Evolutionary conservation across 1,140 invertebrate species (phyloP), one percentile per base, ranked within the genome.

Genomic region (Heliconius himera): DNA sequence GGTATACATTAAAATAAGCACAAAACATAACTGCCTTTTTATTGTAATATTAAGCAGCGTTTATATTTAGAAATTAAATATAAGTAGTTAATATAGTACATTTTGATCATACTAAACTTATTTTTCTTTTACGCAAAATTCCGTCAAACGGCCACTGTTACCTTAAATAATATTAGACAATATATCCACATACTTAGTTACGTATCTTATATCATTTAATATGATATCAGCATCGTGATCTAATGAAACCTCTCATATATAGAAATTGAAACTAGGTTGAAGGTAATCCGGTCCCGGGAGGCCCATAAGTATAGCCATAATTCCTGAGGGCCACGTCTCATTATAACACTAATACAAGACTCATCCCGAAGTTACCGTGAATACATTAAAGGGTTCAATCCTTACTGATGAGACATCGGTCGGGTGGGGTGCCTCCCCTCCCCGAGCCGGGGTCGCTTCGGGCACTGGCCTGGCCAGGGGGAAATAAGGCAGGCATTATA

Each of bases 361-460:
- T 94, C 93, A 92, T 93, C 91, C 92, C 91, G 87, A 94, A 94
- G 91, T 94, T 94, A 91, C 93, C 88, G 90, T 91, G 93, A 94
- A 94, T 94, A 94, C 91, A 93, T 94, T 94, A 94, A 94, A 94
- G 93, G 93, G 93, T 93, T 93, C 90, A 93, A 94, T 94, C 93
- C 93, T 92, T 92, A 92, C 89, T 93, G 93, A 94, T 94, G 93
- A 94, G 92, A 93, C 91, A 93, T 92, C 88, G 92, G 89, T 84
- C 85, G 90, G 88, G 84, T 82, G 84, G 84, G 84, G 84, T 84
- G 85, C 83, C 76, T 81, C 77, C 83, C 87, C 75, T 1, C 41
- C 41, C 41, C 41, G 4, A 72, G 78, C 73, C 76, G 85, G 89
- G 90, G 86, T 82, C 83, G 88, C 88, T 84, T 79, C 89, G 90